Evolutionary conservation across 2,888 invertebrate genomes (phyloP).

Genomic region (Cheilosia variabilis): DNA sequence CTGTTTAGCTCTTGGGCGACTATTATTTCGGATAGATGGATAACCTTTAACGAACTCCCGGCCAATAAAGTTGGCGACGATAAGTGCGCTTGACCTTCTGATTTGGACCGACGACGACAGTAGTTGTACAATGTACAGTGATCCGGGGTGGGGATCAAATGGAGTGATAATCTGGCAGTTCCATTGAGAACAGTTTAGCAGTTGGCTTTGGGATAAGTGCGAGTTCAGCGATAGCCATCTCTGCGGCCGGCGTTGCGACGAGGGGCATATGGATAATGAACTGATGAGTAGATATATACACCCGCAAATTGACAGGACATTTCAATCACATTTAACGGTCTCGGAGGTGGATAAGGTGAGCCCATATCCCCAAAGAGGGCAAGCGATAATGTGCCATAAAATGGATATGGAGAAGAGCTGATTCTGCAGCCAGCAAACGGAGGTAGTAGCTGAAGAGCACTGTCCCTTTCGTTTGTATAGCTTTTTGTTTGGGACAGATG

Average conservation of each 20-base stretch:
- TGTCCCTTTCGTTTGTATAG: no score
- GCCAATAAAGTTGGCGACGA: conserved; percentile 28
- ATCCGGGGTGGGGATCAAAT: conserved; percentile 53
- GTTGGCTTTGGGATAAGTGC: conserved; percentile 47
- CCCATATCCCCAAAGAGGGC: no score
- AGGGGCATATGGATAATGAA: not conserved
- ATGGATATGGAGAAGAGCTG: no score
- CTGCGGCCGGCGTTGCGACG: not conserved
- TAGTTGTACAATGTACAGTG: conserved; percentile 3
- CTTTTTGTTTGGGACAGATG: no score
- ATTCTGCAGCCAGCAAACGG: no score
- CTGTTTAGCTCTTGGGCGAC: conserved; percentile 66
- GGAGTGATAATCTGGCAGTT: conserved; percentile 65
- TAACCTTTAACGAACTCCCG: conserved; percentile 60
- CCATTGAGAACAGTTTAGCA: conserved; percentile 65
- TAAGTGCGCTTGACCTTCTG: conserved; percentile 27
- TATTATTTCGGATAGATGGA: conserved; percentile 65
- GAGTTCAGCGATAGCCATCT: not conserved
- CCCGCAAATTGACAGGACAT: no score
- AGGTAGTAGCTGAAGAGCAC: no score
- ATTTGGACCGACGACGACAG: not conserved
- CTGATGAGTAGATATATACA: not conserved
- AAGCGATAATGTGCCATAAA: no score
- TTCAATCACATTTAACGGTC: no score
- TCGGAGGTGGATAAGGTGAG: no score